Percentiles rank a stretch among this genome's conserved stretches.
Evolutionary conservation across 2,888 invertebrate species (phyloP).

Genomic region (Sesia bembeciformis): DNA sequence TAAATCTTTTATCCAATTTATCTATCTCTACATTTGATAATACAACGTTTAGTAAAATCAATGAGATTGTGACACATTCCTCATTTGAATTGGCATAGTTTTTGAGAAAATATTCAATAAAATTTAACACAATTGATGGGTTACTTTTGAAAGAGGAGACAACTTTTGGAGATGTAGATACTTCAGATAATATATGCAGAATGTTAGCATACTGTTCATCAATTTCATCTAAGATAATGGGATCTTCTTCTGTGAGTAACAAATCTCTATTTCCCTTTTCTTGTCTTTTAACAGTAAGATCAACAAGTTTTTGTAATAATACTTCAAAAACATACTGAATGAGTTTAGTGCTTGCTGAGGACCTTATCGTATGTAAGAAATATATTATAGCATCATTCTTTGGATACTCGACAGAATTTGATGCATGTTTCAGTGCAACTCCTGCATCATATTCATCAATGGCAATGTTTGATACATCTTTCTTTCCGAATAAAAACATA

Average conservation of each 20-base stretch:
- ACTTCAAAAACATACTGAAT: constrained; percentile 37
- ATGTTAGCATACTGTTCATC: constrained; percentile 56
- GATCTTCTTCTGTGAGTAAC: constrained; percentile 45
- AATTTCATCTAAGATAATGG: constrained; percentile 28
- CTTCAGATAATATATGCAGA: constrained; percentile 65
- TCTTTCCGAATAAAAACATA: constrained; percentile 34
- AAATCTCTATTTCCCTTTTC: constrained; percentile 33
- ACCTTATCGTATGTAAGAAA: constrained; percentile 40
- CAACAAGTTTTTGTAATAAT: constrained; percentile 36
- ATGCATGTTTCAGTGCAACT: constrained; percentile 37
- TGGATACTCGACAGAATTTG: constrained; percentile 15
- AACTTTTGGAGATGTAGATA: constrained; percentile 58
- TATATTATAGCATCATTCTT: constrained; percentile 33
- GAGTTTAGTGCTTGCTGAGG: constrained; percentile 23
- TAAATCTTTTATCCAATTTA: constrained; percentile 26
- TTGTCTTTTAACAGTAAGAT: constrained; percentile 29
- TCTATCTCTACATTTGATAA: constrained; percentile 34
- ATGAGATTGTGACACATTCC: constrained; percentile 56
- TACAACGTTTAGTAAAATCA: constrained; percentile 54
- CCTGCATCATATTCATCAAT: constrained; percentile 56
- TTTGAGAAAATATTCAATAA: constrained; percentile 59
- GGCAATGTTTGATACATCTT: constrained; percentile 13
- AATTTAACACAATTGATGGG: constrained; percentile 56
- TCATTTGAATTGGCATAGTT: constrained; percentile 26
- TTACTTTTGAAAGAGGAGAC: constrained; percentile 50